Percentiles rank a stretch among this genome's conserved stretches.
Evolutionary conservation across 2,888 invertebrate genomes (phyloP).

Genomic region (Parasteatoda lunata): DNA sequence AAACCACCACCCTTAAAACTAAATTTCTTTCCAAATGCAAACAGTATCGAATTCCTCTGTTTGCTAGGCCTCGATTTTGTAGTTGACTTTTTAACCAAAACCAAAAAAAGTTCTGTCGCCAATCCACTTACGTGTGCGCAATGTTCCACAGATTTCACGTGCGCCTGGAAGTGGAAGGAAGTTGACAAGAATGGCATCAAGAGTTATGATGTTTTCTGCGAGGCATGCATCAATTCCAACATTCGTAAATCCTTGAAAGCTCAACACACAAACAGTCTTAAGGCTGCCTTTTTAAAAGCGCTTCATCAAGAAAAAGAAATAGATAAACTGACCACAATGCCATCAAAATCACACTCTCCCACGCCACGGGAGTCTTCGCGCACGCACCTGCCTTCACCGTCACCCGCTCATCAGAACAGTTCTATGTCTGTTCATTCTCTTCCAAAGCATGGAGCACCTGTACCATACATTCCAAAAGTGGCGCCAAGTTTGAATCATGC

Average conservation of each 20-base stretch:
- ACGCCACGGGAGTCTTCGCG: neutral
- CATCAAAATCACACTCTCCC: conserved; percentile 54
- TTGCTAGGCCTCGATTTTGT: conserved; percentile 96
- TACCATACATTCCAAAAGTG: conserved; percentile 53
- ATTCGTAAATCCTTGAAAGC: conserved; percentile 98
- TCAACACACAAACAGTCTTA: conserved; percentile 97
- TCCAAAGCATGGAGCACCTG: conserved; percentile 42
- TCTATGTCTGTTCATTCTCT: conserved; percentile 30
- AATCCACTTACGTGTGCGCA: conserved; percentile 90
- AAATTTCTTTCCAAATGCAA: conserved; percentile 99
- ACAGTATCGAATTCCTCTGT: conserved; percentile 97
- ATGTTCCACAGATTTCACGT: conserved; percentile 98
- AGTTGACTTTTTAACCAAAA: conserved; percentile 92
- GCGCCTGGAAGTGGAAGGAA: conserved; percentile 99
- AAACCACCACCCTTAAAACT: conserved; percentile 99
- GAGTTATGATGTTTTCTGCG: conserved; percentile 92
- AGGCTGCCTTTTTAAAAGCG: conserved; percentile 98
- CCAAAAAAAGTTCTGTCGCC: conserved; percentile 87
- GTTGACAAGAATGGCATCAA: conserved; percentile 71
- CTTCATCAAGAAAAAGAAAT: conserved; percentile 98
- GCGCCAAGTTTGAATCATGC: conserved; percentile 72
- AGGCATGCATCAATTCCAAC: conserved; percentile 97
- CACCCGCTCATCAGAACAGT: conserved; percentile 45
- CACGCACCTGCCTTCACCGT: conserved; percentile 10
- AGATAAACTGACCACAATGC: conserved; percentile 80